Base-by-base conservation (phyloP, 2,113 vertebrate species). In the Oncorhynchus tshawytscha region DNA sequence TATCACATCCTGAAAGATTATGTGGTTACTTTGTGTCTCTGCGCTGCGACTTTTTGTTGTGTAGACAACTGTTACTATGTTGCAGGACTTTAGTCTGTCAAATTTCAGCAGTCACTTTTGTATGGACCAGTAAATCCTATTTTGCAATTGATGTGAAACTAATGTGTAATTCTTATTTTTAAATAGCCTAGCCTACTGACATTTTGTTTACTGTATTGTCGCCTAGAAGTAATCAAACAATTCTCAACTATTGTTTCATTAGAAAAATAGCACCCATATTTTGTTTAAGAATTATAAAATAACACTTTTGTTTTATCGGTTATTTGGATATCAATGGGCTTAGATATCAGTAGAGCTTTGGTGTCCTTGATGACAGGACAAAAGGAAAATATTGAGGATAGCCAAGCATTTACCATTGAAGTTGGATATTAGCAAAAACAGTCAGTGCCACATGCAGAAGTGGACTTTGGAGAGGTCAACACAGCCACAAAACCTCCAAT, bases 401-500 rank as follows among this genome's bases (percentile, higher is more conserved):
- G 51, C 51, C 51, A 54, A 54, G 68, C 67, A 59, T 39, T 68
- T 68, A 49, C 25, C 54, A 68, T 84, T 72, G 65, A 69, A 78
- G 66, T 72, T 68, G 72, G 72, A 86, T 67, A 71, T 51, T 70
- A 57, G 11, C 15, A 65, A 60, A 31, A 59, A 22, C 5, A 54
- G 60, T 81, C 67, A 67, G 49, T 31, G 65, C 59, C 66, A n/a
- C 57, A 45, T 5, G 77, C 76, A 78, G 78, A 59, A 76, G 68
- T 81, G 68, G 89, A 91, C 65, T 71, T 81, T 49, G 82, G 83
- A 2, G 34, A 67, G 48, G 71, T 60, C 16, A 74, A 64, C 48
- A 60, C 67, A 9, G 70, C 75, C 45, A n/a, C 78, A 12, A 92
- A 91, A 83, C 85, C 91, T 27, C 88, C 91, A n/a, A 64, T 69